phyloP scores from a whole-genome alignment of 2,888 invertebrate species.

The Agrilus cyanescens region DNA sequence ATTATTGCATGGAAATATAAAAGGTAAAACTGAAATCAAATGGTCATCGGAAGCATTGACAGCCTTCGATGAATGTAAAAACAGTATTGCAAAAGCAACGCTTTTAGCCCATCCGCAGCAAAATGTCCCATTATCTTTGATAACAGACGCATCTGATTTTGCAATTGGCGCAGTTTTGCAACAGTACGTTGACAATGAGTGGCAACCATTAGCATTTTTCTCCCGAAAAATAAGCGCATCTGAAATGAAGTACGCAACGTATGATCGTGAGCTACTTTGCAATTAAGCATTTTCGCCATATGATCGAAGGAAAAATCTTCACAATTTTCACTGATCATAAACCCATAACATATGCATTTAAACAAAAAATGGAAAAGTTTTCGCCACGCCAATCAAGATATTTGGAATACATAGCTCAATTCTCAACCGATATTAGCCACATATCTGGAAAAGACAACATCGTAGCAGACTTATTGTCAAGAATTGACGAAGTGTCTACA shows the following conservation, averaged over 20 bases:
- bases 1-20: constrained; percentile 18
- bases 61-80: constrained; percentile 1
- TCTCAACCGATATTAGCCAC: constrained; percentile 24
- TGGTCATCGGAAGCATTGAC: not conserved
- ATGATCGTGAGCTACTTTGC: constrained; percentile 23
- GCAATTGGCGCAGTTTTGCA: constrained; percentile 30
- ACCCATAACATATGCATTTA: constrained; percentile 24
- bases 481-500: constrained; percentile 15
- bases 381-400: constrained; percentile 26
- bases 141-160: constrained; percentile 28
- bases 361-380: constrained; percentile 17
- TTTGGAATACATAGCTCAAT: constrained; percentile 25
- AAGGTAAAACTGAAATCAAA: constrained; percentile 18
- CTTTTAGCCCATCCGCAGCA: too few species aligned
- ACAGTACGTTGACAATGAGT: constrained; percentile 18
- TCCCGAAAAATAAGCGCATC: constrained; percentile 24
- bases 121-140: constrained; percentile 20
- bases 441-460: constrained; percentile 22
- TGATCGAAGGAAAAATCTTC: constrained; percentile 25
- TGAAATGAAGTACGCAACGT: constrained; percentile 11
- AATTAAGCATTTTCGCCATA: constrained; percentile 23
- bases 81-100: too few species aligned
- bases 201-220: constrained; percentile 30
- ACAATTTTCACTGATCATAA: constrained; percentile 26
- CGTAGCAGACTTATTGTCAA: constrained; percentile 24